Evolutionary conservation across 1,140 invertebrate genomes (phyloP), one percentile per base, ranked within the genome.

Genomic region (Monomorium pharaonis): DNA sequence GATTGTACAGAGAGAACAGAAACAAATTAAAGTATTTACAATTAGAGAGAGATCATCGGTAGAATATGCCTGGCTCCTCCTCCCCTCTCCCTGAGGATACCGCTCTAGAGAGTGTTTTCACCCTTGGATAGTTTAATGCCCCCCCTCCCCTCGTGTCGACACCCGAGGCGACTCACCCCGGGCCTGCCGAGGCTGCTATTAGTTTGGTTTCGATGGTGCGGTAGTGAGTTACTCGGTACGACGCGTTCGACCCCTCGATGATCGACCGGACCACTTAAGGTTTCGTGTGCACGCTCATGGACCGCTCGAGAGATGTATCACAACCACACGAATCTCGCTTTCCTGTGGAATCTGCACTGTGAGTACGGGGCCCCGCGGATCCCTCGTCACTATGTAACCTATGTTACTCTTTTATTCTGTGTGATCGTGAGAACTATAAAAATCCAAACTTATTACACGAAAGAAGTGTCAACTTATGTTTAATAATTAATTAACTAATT

Each of bases 121-220:
- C 87, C 88, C 88, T 72, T 84, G 47, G 83, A 89, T 89, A 72
- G 81, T 76, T 76, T 86, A 87, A 65, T 78, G 77, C 60, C 80
- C 78, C 80, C 78, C 78, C 85, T 77, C 86, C 67, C 54, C 85
- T 74, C 70, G 49, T 60, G 60, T 58, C 74, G 81, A 87, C 88
- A 90, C 65, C 69, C 85, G 77, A 74, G 78, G 88, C 87, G 77
- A 90, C 74, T 89, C 72, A 90, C 75, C 80, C 89, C 51, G 85
- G 56, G 54, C 67, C 56, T 89, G 51, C 72, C 60, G n/a, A 54
- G 70, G 70, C 49, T 33, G 87, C 86, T 90, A 93, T 93, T 94
- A 94, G 93, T 94, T 94, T 89, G 89, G 86, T 93, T 94, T 92
- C 80, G 93, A 92, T 93, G 93, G 92, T 94, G 93, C 92, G 89